These are phyloP conservation scores for Fregata magnificens DNA, from an alignment of 2,113 vertebrate species.

Conservation along the genomic window DNA sequence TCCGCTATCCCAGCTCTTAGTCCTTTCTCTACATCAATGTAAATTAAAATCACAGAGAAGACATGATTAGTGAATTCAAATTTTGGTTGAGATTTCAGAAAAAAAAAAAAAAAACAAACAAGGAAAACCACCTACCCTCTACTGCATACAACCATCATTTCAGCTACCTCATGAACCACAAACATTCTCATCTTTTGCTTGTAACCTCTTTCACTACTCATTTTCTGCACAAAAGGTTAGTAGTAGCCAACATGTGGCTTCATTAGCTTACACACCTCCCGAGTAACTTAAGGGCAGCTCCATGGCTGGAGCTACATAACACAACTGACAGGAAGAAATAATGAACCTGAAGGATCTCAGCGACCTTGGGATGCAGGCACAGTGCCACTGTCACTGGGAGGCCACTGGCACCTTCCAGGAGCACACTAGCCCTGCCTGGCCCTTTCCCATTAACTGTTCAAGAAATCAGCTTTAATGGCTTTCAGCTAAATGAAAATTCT, in stretches of 20 bases:
- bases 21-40: not conserved
- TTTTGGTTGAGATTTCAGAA: not conserved
- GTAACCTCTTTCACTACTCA: not conserved
- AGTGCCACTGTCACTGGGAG: not conserved
- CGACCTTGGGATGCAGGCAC: not conserved
- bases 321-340: not conserved
- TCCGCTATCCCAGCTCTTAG: not conserved
- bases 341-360: not conserved
- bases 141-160: not conserved
- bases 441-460: not conserved
- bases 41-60: not conserved
- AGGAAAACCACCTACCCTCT: not conserved
- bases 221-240: not conserved
- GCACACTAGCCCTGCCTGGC: not conserved
- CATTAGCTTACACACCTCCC: not conserved
- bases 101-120: not conserved
- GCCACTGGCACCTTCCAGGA: not conserved
- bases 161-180: not conserved
- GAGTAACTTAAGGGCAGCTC: not conserved
- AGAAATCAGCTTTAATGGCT: not conserved
- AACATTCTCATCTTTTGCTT: not conserved
- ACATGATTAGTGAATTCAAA: not conserved
- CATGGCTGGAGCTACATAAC: rapidly evolving
- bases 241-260: not conserved
- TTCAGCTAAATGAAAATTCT: not conserved